Base-by-base conservation (phyloP, 2,113 vertebrate genomes). In the Pseudopipra pipra region DNA sequence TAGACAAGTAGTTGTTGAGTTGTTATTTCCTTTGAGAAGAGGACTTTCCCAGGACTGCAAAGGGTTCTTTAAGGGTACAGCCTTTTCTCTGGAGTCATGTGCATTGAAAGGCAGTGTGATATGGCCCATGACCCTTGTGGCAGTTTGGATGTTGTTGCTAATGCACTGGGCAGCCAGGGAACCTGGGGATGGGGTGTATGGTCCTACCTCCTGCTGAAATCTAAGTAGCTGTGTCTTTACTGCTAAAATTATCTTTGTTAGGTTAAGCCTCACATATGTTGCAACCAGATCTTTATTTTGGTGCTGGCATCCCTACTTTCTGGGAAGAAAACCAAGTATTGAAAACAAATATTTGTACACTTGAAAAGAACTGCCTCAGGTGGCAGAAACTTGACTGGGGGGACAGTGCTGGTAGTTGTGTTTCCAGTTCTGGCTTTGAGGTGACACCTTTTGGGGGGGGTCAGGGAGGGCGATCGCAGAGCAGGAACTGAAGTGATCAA, bases 191-290 rank as follows among this genome's bases (percentile, higher is more conserved):
- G 44, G 52, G 16, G 24, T 56, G 2, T 49, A 14, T 46, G 58
- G 35, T 56, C 75, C 30, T 82, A 33, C 27, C n/a, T 68, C 61
- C 14, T 72, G 68, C 68, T 95, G 91, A 93, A 91, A 87, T 89
- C 52, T 30, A 82, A 87, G 91, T 27, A 87, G 84, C 84, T 89
- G 17, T 75, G 47, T 61, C 85, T 83, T 68, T 44, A 59, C 55
- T 92, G 87, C 84, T 96, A 95, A 95, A 95, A 94, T 95, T 92
- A 90, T 75, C 93, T 72, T 35, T 54, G 65, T 47, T 85, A 65
- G 84, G 80, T 76, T 87, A 72, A 94, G 65, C 73, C 54, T 56
- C 68, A 78, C 68, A 46, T 66, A 54, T 93, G 91, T 72, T 95
- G 87, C 78, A 93, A 85, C 56, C 70, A 89, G 72, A 94, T 92